These are phyloP conservation scores for Pangasius mekongensis DNA, from an alignment of 2,797 vertebrate species.

Conservation along the genomic window DNA sequence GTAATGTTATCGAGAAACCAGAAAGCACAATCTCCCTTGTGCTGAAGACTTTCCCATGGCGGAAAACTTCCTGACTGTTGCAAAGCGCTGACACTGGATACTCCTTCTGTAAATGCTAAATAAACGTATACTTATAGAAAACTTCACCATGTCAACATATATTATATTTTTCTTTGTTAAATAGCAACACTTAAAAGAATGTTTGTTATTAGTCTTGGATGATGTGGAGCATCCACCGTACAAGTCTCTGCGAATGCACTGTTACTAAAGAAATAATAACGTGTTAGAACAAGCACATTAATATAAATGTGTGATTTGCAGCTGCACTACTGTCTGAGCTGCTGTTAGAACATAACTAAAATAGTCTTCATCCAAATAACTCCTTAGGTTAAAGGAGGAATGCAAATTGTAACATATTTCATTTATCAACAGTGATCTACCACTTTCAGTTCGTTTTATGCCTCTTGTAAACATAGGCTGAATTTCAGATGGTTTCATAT, in stretches of 20 bases:
- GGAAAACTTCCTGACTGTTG: neutral
- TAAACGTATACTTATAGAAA: neutral
- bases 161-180: neutral
- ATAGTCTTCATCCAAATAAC: too few species aligned
- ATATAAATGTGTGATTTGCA: too few species aligned
- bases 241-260: neutral
- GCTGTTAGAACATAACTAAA: too few species aligned
- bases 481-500: neutral
- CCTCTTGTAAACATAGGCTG: too few species aligned
- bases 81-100: neutral
- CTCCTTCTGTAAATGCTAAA: neutral
- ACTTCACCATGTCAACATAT: neutral
- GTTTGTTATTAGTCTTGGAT: neutral
- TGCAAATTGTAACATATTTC: too few species aligned
- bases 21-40: neutral
- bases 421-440: too few species aligned
- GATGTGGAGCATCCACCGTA: neutral
- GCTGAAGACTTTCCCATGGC: neutral
- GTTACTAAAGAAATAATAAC: neutral
- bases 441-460: too few species aligned
- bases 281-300: too few species aligned
- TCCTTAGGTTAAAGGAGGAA: too few species aligned
- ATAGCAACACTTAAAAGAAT: neutral
- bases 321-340: too few species aligned
- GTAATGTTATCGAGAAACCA: neutral